Evolutionary conservation across 2,113 vertebrate genomes (phyloP), one percentile per base, ranked within the genome.

Genomic region (Pelvicachromis taeniatus): DNA sequence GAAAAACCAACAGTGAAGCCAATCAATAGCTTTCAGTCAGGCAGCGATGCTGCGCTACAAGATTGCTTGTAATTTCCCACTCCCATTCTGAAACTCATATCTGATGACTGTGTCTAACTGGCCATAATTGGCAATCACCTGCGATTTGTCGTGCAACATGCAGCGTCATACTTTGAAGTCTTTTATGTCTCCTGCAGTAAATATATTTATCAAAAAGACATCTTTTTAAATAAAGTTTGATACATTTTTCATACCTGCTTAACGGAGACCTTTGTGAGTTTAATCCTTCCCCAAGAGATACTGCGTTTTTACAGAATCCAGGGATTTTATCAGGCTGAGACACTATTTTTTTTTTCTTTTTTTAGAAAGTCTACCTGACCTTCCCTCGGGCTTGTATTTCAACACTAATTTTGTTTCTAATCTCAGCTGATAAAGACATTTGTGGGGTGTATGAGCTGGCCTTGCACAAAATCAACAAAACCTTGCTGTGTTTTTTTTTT

Each of bases 21-120:
- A 75, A 88, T 92, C 92, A 85, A 89, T 92, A 83, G 11, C 77
- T 23, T 92, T 89, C 88, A 88, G 88, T 90, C 89, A 87, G 63
- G 68, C 45, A 3, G 61, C 10, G 3, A 81, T 86, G 78, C 59
- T 59, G 59, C 33, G 35, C 58, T 87, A 45, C 17, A n/a, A 81
- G 82, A 89, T 89, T 73, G 87, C 78, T 68, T 29, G 77, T 77
- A 85, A 82, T 89, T 89, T 81, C 53, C 78, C 54, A 14, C 56
- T 21, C 16, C 21, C 29, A 7, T 84, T 61, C 81, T 50, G 50
- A 29, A 80, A 10, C 40, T 90, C 77, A 55, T 9, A 50, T 80
- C 21, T 68, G 65, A 26, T 2, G 26, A 85, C 52, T 77, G 35
- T 68, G 33, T 81, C 73, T 42, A 88, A 86, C 65, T 7, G 3